Evolutionary conservation across 1,140 invertebrate genomes (phyloP).

Genomic region (Sesamia nonagrioides): DNA sequence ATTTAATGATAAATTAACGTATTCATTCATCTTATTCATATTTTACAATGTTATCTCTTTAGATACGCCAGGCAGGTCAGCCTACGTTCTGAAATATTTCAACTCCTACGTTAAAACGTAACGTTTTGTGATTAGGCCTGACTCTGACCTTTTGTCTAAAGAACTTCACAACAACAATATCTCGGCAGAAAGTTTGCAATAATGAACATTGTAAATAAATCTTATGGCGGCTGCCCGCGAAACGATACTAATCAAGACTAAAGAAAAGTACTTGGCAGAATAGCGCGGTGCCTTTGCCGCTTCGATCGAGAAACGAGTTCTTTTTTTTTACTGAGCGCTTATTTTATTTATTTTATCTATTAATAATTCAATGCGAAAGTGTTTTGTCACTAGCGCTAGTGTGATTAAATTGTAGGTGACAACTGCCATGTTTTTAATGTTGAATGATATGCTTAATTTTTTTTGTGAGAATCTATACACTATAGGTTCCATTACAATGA

Average conservation of each 20-base stretch:
- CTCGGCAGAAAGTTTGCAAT: constrained; percentile 32
- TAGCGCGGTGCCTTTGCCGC: constrained; percentile 15
- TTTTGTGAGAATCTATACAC: neutral
- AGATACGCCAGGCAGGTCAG: constrained; percentile 14
- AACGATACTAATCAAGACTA: constrained; percentile 53
- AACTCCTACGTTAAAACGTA: constrained; percentile 37
- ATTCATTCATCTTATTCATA: neutral
- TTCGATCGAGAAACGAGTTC: neutral
- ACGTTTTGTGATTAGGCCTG: constrained; percentile 41
- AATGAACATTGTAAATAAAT: constrained; percentile 54
- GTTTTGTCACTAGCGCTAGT: neutral
- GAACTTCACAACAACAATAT: constrained; percentile 50
- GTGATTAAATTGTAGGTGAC: neutral
- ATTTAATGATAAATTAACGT: neutral
- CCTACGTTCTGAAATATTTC: constrained; percentile 34
- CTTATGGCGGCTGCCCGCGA: constrained; percentile 47
- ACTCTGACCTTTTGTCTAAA: constrained; percentile 30
- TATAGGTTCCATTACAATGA: no score
- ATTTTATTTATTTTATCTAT: constrained; percentile 22
- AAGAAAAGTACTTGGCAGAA: constrained; percentile 48
- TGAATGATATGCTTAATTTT: neutral
- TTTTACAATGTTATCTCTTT: neutral
- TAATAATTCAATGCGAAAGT: constrained; percentile 9
- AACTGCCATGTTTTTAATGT: neutral
- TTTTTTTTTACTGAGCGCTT: constrained; percentile 15